A percentile compares a stretch with the other conserved stretches of the same genome.
Conservation (phyloP, 2,888 invertebrate species). For the Liopterus haemorrhoidalis region DNA sequence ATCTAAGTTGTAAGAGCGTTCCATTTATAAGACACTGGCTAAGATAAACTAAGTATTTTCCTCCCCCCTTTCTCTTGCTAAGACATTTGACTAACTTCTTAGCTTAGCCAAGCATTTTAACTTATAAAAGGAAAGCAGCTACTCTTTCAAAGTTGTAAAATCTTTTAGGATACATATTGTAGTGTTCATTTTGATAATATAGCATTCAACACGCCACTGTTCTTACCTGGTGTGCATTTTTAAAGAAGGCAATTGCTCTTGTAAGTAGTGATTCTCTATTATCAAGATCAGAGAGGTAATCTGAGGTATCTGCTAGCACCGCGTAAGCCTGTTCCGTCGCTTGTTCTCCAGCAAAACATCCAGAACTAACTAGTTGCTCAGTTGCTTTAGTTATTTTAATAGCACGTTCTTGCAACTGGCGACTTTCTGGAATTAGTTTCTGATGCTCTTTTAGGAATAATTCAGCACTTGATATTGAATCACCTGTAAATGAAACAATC, state of each 20-base stretch:
- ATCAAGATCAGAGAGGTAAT: constrained; percentile 66
- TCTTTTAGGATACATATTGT: too few species aligned
- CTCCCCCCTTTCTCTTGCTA: too few species aligned
- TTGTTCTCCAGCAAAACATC: constrained; percentile 64
- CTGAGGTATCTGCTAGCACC: constrained; percentile 59
- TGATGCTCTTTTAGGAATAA: constrained; percentile 62
- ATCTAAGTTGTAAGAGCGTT: too few species aligned
- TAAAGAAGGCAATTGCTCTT: constrained; percentile 66
- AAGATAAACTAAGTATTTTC: too few species aligned
- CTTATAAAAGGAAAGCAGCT: too few species aligned
- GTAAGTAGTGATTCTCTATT: constrained; percentile 61
- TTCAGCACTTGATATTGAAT: constrained; percentile 63
- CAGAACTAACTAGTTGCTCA: constrained; percentile 65
- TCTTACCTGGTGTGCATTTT: constrained; percentile 57
- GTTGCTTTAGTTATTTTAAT: constrained; percentile 71
- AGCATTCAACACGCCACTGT: too few species aligned
- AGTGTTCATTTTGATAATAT: too few species aligned
- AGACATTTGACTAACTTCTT: too few species aligned
- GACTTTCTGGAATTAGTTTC: constrained; percentile 64
- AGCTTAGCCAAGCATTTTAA: too few species aligned
- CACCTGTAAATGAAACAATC: constrained; percentile 54
- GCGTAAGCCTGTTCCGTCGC: constrained; percentile 61
- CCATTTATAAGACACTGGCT: too few species aligned
- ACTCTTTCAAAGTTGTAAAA: too few species aligned
- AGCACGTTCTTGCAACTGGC: constrained; percentile 67